phyloP scores from a whole-genome alignment of 2,888 invertebrate species.

The Drosophila subquinaria region DNA sequence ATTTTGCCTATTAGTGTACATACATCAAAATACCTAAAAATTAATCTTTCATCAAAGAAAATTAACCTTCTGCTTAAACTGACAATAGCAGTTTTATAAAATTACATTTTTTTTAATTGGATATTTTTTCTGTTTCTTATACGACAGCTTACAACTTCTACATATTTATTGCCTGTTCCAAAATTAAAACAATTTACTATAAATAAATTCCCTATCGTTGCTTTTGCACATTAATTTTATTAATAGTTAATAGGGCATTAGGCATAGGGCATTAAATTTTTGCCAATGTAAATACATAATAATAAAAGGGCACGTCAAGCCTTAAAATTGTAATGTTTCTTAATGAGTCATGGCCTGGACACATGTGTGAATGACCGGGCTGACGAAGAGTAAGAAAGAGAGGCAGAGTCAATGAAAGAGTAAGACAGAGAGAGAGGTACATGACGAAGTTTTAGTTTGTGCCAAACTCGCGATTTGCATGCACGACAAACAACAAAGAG shows the following conservation, averaged over 20 bases:
- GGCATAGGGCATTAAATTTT: no score
- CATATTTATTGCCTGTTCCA: no score
- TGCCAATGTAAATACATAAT: conserved; percentile 2
- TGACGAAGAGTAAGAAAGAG: neutral
- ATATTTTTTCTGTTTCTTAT: no score
- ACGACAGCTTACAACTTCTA: no score
- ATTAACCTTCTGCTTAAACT: no score
- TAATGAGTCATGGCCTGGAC: conserved; percentile 52
- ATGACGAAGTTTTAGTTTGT: conserved; percentile 14
- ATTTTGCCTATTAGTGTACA: no score
- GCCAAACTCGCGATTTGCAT: conserved; percentile 48
- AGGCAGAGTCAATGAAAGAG: neutral
- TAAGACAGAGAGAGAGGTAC: neutral
- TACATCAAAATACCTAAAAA: neutral
- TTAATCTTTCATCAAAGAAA: no score
- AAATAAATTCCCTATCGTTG: no score
- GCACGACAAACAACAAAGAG: conserved; percentile 24
- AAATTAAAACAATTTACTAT: no score
- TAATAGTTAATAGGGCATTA: no score
- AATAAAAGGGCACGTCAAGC: conserved; percentile 16
- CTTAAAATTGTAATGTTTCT: conserved; percentile 25
- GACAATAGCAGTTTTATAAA: neutral
- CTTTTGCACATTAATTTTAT: no score
- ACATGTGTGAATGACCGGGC: conserved; percentile 23
- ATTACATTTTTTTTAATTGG: no score